These are phyloP conservation scores for Eptesicus fuscus DNA, from an alignment of 2,113 vertebrate genomes.

Conservation along the genomic window DNA sequence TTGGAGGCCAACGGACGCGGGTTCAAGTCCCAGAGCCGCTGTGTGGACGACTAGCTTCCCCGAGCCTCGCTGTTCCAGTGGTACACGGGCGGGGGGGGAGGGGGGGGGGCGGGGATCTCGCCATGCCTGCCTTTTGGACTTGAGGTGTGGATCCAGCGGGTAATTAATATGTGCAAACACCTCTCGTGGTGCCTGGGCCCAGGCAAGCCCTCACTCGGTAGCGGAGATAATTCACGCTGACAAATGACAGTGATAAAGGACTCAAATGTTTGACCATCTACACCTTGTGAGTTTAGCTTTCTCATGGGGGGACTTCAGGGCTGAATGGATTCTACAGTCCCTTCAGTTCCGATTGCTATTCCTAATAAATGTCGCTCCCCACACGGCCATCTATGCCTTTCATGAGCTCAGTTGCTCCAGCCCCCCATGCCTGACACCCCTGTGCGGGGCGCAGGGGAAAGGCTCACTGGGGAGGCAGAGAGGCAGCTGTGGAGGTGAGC, in stretches of 20 bases:
- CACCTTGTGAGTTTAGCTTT: not conserved
- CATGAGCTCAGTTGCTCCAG: fast-evolving
- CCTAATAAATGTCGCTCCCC: not conserved
- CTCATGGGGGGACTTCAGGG: not conserved
- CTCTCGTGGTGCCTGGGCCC: not conserved
- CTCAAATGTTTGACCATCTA: not conserved
- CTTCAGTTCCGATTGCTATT: not conserved
- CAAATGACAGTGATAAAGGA: not conserved
- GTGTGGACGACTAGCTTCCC: not conserved
- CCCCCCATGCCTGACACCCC: fast-evolving
- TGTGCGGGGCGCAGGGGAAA: too few relatives aligned
- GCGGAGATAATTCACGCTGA: not conserved
- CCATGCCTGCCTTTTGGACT: not conserved
- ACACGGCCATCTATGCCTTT: not conserved
- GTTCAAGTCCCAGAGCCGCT: not conserved
- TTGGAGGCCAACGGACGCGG: fast-evolving
- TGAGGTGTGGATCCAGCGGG: fast-evolving
- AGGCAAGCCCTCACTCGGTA: fast-evolving
- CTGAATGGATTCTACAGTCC: not conserved
- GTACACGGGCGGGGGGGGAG: too few relatives aligned
- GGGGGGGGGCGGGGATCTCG: fast-evolving
- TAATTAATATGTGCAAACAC: not conserved
- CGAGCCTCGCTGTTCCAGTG: too few relatives aligned
- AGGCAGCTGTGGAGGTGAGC: fast-evolving
- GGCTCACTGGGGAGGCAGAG: not conserved